Evolutionary conservation across 2,888 invertebrate genomes (phyloP), one percentile per base, ranked within the genome.

Genomic region (Synanthedon tipuliformis): DNA sequence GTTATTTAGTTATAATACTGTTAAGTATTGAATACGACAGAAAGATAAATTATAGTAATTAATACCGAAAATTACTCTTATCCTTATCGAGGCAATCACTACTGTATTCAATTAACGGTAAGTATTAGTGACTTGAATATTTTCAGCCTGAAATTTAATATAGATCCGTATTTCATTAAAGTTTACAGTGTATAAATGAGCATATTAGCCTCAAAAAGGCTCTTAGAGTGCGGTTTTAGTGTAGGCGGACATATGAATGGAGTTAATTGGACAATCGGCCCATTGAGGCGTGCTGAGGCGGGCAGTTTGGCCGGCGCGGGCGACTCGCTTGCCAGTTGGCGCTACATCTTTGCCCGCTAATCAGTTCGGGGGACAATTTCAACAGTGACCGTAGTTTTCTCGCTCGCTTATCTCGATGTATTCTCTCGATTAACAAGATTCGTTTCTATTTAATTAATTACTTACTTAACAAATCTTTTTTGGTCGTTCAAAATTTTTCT

Each of bases 241-340:
- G 66, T 63, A 57, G 66, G 64, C 62, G 65, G 65, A 73, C 73
- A 79, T 78, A 80, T 83, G 83, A 85, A 85, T 82, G 81, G 71
- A 81, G 77, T 77, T 84, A 83, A 85, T 83, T 82, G 79, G 75
- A 75, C 75, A 73, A 75, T 77, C 75, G 69, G 70, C 73, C 75
- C 80, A 80, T 81, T 80, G 79, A 81, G 78, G 75, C 75, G 73
- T 70, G 77, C 67, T 71, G 71, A 70, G 70, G 65, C 67, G 73
- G 69, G 71, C 71, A 66, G 78, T 76, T 82, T 83, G 84, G 81
- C 81, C 66, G 68, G 62, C 67, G 69, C 62, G 54, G 60, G 65
- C 65, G 69, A 63, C 64, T 59, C 56, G 63, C 57, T 68, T 83
- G 85, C 85, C 85, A 85, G 80, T 77, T 85, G 84, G 86, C 85